Evolutionary conservation across 2,113 vertebrate genomes (phyloP).

Genomic region (Periophthalmodon schlosseri): DNA sequence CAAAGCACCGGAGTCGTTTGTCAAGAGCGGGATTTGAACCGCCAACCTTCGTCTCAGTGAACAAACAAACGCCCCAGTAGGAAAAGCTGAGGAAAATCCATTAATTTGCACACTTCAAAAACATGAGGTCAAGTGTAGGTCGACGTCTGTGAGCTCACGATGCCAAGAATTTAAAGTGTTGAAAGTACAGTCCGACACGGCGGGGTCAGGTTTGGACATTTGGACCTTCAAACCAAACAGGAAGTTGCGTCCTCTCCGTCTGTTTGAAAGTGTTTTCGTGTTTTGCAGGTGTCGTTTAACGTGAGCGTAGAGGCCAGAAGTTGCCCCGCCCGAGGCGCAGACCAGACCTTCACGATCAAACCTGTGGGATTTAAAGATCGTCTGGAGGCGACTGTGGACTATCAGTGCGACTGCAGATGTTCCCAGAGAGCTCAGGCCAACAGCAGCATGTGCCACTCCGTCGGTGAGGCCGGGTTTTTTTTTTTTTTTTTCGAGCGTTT

Average conservation of each 20-base stretch:
- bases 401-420: constrained; percentile 88
- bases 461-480: constrained; percentile 74
- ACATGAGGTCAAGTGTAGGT: constrained; percentile 27
- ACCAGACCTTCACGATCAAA: constrained; percentile 86
- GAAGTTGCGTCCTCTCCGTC: neutral
- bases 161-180: neutral
- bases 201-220: neutral
- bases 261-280: neutral
- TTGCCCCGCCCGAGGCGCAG: constrained; percentile 74
- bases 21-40: too few relatives aligned
- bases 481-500: too few relatives aligned
- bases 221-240: constrained; percentile 1
- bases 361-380: constrained; percentile 94
- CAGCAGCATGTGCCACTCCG: constrained; percentile 86
- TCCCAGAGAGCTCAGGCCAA: constrained; percentile 54
- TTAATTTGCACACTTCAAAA: constrained; percentile 9
- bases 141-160: constrained; percentile 11
- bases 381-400: constrained; percentile 83
- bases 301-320: constrained; percentile 85
- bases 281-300: constrained; percentile 85
- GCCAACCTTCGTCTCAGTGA: too few relatives aligned
- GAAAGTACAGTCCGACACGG: neutral
- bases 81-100: neutral
- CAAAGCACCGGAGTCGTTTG: too few relatives aligned
- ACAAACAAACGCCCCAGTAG: too few relatives aligned